Evolutionary conservation across 2,797 vertebrate genomes (phyloP).

Genomic region (Paramormyrops hopkinsi): DNA sequence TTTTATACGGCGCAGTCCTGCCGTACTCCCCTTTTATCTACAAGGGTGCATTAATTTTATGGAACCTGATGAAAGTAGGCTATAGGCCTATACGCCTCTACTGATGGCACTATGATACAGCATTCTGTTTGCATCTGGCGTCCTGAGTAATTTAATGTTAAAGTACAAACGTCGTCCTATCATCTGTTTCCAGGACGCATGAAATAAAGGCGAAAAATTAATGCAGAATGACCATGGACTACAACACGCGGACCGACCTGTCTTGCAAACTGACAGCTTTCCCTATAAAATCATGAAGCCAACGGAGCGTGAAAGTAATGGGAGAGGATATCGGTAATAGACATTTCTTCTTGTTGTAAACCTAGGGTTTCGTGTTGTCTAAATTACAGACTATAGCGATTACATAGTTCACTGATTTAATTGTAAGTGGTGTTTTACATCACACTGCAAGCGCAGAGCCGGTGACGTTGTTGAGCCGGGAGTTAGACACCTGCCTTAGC

Average conservation of each 20-base stretch:
- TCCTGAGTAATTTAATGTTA: not conserved
- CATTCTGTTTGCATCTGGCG: not conserved
- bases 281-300: conserved; percentile 22
- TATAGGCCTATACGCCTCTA: not conserved
- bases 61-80: not conserved
- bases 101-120: not conserved
- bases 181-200: not conserved
- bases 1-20: not conserved
- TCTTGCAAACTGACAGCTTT: conserved; percentile 22
- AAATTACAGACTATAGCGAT: conserved; percentile 27
- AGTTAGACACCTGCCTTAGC: conserved; percentile 47
- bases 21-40: not conserved
- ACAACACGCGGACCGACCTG: not conserved
- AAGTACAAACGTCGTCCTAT: not conserved
- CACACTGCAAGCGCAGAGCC: conserved; percentile 17
- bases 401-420: conserved; percentile 32
- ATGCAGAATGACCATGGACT: not conserved
- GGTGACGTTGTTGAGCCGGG: conserved; percentile 21
- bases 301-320: conserved; percentile 14
- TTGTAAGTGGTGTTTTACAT: conserved; percentile 31
- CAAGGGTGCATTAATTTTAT: conserved; percentile 6
- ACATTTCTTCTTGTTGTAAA: conserved; percentile 21
- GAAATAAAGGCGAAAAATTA: not conserved
- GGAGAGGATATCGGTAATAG: conserved; percentile 28
- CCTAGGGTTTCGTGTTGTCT: conserved; percentile 25